These are phyloP conservation scores for Oligia latruncula DNA, from an alignment of 2,888 invertebrate genomes.

Conservation along the genomic window DNA sequence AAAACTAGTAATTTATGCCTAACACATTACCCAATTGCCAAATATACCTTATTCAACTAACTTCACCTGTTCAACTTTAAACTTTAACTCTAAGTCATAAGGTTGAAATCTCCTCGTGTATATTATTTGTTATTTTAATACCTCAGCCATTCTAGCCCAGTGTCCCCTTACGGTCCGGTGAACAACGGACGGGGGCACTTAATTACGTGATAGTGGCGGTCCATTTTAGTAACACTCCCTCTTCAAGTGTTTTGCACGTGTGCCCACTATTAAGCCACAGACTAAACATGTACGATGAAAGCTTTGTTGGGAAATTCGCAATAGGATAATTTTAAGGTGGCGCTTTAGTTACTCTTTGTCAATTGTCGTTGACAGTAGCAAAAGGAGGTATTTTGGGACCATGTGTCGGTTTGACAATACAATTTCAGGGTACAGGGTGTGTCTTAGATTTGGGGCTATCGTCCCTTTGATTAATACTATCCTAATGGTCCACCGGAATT, in stretches of 20 bases:
- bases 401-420: slow-evolving; percentile 84
- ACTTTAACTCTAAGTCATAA: slow-evolving; percentile 56
- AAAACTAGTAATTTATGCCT: slow-evolving; percentile 87
- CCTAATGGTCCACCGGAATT: slow-evolving; percentile 81
- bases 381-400: slow-evolving; percentile 67
- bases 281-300: slow-evolving; percentile 40
- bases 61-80: slow-evolving; percentile 43
- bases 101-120: slow-evolving; percentile 62
- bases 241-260: slow-evolving; percentile 74
- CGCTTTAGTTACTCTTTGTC: slow-evolving; percentile 43
- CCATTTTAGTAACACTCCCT: slow-evolving; percentile 81
- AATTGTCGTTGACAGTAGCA: slow-evolving; percentile 34
- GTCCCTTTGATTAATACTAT: slow-evolving; percentile 83
- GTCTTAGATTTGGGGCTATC: slow-evolving; percentile 80
- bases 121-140: slow-evolving; percentile 78
- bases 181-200: slow-evolving; percentile 84
- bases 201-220: slow-evolving; percentile 88
- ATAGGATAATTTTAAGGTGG: not conserved
- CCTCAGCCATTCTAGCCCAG: slow-evolving; percentile 77
- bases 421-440: slow-evolving; percentile 79
- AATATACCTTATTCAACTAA: slow-evolving; percentile 72
- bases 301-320: slow-evolving; percentile 28
- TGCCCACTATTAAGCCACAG: slow-evolving; percentile 65
- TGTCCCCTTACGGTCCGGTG: slow-evolving; percentile 85
- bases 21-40: slow-evolving; percentile 85